Percentiles rank a stretch among this genome's conserved stretches.
Evolutionary conservation across 2,888 invertebrate species (phyloP).

Genomic region (Endomychus coccineus): DNA sequence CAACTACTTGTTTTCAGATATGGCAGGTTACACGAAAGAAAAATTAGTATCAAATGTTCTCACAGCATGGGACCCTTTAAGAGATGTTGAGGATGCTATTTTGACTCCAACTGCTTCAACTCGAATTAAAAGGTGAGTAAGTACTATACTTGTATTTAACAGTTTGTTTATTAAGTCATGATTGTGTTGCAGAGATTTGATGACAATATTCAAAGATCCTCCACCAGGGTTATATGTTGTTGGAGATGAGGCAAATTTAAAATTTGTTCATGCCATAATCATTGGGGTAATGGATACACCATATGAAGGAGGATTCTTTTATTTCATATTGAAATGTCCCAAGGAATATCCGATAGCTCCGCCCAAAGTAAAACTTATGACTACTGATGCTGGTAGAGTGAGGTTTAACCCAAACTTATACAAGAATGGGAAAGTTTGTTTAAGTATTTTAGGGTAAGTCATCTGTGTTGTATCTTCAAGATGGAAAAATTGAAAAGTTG

Average conservation of each 20-base stretch:
- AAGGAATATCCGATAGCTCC: conserved; percentile 51
- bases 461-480: background rate
- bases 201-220: conserved; percentile 50
- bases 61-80: conserved; percentile 25
- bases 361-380: conserved; percentile 52
- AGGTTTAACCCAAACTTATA: conserved; percentile 59
- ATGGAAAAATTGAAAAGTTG: too few relatives aligned
- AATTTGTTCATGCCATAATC: conserved; percentile 50
- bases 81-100: conserved; percentile 14
- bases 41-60: too few relatives aligned
- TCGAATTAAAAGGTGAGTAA: conserved; percentile 20
- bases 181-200: conserved; percentile 44
- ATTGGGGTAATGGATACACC: conserved; percentile 55
- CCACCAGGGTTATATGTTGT: conserved; percentile 51
- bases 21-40: conserved; percentile 2
- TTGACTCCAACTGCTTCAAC: conserved; percentile 19
- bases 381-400: conserved; percentile 51
- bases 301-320: conserved; percentile 51
- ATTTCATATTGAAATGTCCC: conserved; percentile 48
- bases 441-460: conserved; percentile 49
- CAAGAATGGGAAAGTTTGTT: conserved; percentile 53
- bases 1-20: conserved; percentile 6
- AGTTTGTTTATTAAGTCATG: background rate
- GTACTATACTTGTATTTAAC: too few relatives aligned
- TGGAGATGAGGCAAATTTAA: conserved; percentile 48